Evolutionary conservation across 2,797 vertebrate genomes (phyloP), one percentile per base, ranked within the genome.

Genomic region (Sphaeramia orbicularis): DNA sequence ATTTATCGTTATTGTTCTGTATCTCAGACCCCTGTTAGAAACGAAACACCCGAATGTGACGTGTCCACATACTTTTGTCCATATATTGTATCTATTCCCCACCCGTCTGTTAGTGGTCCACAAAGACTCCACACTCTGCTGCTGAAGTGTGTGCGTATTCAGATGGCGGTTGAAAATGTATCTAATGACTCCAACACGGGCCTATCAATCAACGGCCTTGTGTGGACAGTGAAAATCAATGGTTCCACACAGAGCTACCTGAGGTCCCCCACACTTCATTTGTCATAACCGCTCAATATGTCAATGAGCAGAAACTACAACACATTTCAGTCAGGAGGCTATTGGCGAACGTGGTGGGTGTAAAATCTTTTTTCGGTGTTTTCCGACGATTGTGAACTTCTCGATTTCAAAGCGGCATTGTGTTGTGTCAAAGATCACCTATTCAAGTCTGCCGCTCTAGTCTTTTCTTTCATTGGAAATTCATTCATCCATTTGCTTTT

Each of bases 181-280:
- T 81, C 82, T 90, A 91, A 91, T 90, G 84, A 90, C 77, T 78
- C 72, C 60, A 56, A 80, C 2, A 13, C 72, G 54, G 74, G 66
- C 53, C 85, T 85, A 87, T 91, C 88, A 84, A 94, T 93, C 89
- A 92, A 65, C 78, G 19, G 81, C 73, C 82, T 81, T 74, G 68
- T 80, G 85, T 64, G 78, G 85, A 90, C 83, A 91, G 86, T 87
- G 81, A 73, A 79, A 90, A 93, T 94, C 92, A 74, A 93, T 93
- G 80, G 80, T 84, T 74, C 71, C 90, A 91, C 76, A 76, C 91
- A 74, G 79, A 81, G 89, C 86, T 91, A 92, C 88, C 91, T 91
- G 80, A 88, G 90, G 92, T 90, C 86, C 84, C 87, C 62, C 92
- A 87, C 90, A 91, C 91, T 93, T 90, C 91, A 89, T 92, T 90